These are phyloP conservation scores for Actenoides hombroni DNA, from an alignment of 2,113 vertebrate species.

Conservation along the genomic window DNA sequence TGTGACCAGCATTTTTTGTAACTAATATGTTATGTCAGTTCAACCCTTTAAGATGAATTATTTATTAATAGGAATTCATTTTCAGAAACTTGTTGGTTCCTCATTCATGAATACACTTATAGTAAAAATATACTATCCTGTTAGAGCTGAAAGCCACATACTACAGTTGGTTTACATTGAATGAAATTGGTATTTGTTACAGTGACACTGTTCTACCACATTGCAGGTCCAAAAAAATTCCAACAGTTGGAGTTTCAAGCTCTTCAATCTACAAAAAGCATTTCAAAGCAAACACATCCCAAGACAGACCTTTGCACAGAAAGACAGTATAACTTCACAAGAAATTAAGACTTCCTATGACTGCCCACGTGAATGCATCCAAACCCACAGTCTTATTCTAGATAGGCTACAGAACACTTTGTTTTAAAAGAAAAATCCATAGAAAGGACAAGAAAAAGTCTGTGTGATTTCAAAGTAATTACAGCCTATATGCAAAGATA, in stretches of 20 bases:
- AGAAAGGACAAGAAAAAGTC: neutral
- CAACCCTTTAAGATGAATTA: neutral
- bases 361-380: neutral
- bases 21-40: neutral
- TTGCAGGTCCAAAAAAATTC: neutral
- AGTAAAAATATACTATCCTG: neutral
- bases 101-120: neutral
- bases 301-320: neutral
- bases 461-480: neutral
- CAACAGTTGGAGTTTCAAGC: neutral
- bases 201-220: neutral
- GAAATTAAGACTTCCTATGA: neutral
- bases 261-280: neutral
- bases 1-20: neutral
- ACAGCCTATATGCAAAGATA: neutral
- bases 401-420: neutral
- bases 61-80: neutral
- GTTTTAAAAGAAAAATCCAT: neutral
- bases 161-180: neutral
- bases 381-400: neutral
- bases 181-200: neutral
- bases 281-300: neutral
- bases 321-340: neutral
- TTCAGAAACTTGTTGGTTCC: neutral
- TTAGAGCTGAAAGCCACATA: neutral